Conservation (phyloP, 2,797 vertebrate genomes). For the Alosa sapidissima region DNA sequence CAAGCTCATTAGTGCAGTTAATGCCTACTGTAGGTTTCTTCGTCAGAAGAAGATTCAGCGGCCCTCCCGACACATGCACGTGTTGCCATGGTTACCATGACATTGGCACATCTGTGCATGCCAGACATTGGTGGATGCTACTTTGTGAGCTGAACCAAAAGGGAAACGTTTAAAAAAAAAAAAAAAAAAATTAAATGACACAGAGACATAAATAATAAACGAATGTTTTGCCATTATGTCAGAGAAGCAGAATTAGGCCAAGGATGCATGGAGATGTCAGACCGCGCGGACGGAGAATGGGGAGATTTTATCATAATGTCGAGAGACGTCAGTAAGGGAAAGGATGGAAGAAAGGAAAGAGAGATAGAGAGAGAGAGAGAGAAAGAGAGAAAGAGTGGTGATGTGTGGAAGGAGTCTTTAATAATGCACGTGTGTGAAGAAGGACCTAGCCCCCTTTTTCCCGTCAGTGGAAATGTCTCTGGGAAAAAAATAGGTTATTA, state of each 20-base stretch:
- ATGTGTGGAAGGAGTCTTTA: constrained; percentile 29
- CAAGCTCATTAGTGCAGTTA: constrained; percentile 10
- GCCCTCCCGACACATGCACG: constrained; percentile 10
- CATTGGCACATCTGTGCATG: constrained; percentile 34
- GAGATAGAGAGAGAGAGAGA: background rate
- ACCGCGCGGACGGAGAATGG: background rate
- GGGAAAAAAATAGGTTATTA: constrained; percentile 19
- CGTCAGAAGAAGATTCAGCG: background rate
- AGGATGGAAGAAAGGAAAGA: background rate
- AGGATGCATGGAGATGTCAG: constrained; percentile 1
- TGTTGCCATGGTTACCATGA: constrained; percentile 55
- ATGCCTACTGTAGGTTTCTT: background rate
- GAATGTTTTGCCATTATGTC: constrained; percentile 42
- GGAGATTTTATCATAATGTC: constrained; percentile 8
- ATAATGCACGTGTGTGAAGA: constrained; percentile 27
- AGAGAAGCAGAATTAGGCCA: constrained; percentile 13
- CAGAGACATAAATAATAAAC: constrained; percentile 48
- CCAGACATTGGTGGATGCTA: constrained; percentile 42
- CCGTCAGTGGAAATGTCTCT: constrained; percentile 15
- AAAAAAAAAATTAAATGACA: background rate
- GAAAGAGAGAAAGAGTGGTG: constrained; percentile 25
- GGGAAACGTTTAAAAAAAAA: constrained; percentile 31
- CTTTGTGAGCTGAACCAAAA: constrained; percentile 44
- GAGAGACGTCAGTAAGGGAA: background rate
- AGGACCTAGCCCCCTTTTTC: constrained; percentile 8